Evolutionary conservation across 2,888 invertebrate genomes (phyloP), one percentile per base, ranked within the genome.

Genomic region (Cyclophora albipunctata): DNA sequence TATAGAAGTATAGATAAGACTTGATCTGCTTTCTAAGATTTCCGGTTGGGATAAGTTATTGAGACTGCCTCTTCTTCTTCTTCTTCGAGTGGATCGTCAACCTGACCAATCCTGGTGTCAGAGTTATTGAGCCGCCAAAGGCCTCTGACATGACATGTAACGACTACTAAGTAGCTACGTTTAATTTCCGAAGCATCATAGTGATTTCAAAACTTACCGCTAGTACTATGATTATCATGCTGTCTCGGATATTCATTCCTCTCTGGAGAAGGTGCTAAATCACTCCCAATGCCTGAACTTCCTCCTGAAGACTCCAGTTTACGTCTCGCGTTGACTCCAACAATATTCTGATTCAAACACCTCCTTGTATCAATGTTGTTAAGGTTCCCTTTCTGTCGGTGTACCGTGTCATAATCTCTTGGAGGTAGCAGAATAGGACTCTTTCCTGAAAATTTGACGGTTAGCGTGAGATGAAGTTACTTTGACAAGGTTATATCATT

Each of bases 331-430:
- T 87, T 88, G 44, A 87, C 83, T 1, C 87, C 88, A 34, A 86
- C 86, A 41, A 94, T 93, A 64, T 91, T 93, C 68, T 92, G 91
- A 69, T 93, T 94, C 46, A 93, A 82, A 68, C 94, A 94, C 40
- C 94, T 85, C 7, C 91, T 69, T 0, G 84, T 84, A 57, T 88
- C 88, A 2, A 88, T 89, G 63, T 88, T 87, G 64, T 65, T 84
- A 42, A 88, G 64, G 66, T 89, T 81, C 3, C 90, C 84, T 52
- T 88, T 88, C 69, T 88, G 93, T 49, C 95, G 91, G 73, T 95
- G 95, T 3, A 96, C 94, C 1, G 97, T 97, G 81, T 98, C 98
- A 86, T 98, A 98, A 81, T 98, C 98, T 35, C 96, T 91, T 0
- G 98, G 98, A 0, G 98, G 98, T 55, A 98, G 86, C 34, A 98